Conservation (phyloP, 2,888 invertebrate genomes). For the Danaus chrysippus region DNA sequence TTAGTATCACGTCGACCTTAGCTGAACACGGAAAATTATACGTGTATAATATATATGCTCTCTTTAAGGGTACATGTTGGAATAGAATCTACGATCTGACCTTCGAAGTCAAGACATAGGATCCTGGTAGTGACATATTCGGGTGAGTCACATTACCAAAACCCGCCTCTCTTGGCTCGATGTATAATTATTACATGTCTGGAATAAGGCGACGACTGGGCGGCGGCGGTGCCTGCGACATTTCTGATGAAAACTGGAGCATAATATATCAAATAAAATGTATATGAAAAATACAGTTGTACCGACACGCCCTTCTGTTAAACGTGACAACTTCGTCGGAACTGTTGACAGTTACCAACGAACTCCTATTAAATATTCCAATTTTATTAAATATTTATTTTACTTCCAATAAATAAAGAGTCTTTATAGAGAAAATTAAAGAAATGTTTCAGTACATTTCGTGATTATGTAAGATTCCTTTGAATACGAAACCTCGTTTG, state of each 20-base stretch:
- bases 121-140: slow-evolving; percentile 66
- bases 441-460: too few relatives aligned
- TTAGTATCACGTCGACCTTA: too few relatives aligned
- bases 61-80: slow-evolving; percentile 41
- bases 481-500: too few relatives aligned
- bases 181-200: slow-evolving; percentile 73
- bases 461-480: too few relatives aligned
- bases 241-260: slow-evolving; percentile 38
- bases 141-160: slow-evolving; percentile 69
- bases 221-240: slow-evolving; percentile 57
- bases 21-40: too few relatives aligned
- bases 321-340: too few relatives aligned
- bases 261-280: not conserved
- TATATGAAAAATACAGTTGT: slow-evolving; percentile 9
- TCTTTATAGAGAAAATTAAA: too few relatives aligned
- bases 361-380: too few relatives aligned
- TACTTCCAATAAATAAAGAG: too few relatives aligned
- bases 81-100: slow-evolving; percentile 49
- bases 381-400: too few relatives aligned
- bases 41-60: too few relatives aligned
- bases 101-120: slow-evolving; percentile 56
- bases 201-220: slow-evolving; percentile 70
- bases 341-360: too few relatives aligned
- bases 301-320: slow-evolving; percentile 22
- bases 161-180: slow-evolving; percentile 65